phyloP scores from a whole-genome alignment of 1,140 invertebrate genomes.

The Euborellia annulipes region DNA sequence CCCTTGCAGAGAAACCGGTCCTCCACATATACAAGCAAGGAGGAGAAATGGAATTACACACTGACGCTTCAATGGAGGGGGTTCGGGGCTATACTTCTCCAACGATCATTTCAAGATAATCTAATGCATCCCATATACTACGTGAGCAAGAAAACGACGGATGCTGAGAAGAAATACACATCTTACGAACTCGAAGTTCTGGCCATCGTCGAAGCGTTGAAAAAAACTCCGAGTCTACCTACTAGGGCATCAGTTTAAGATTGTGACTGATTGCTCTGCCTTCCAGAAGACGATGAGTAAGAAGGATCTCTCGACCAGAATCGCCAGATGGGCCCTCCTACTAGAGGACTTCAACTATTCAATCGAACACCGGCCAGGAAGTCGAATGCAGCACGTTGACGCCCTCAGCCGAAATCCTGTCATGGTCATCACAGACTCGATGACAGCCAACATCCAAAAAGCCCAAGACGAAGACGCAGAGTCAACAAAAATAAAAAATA shows the following conservation, averaged over 20 bases:
- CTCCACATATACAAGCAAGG: background rate
- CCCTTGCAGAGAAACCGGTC: background rate
- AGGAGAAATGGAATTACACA: slow-evolving; percentile 13
- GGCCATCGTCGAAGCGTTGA: slow-evolving; percentile 10
- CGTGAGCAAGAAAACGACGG: background rate
- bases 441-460: slow-evolving; percentile 6
- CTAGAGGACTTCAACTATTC: slow-evolving; percentile 24
- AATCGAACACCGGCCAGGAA: slow-evolving; percentile 22
- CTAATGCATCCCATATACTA: background rate
- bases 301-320: too few species aligned
- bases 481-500: slow-evolving; percentile 16
- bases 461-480: slow-evolving; percentile 18
- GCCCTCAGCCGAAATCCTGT: slow-evolving; percentile 25
- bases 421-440: slow-evolving; percentile 10
- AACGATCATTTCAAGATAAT: slow-evolving; percentile 2
- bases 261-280: too few species aligned
- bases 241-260: too few species aligned
- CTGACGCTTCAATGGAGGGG: slow-evolving; percentile 16
- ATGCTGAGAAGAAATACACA: too few species aligned
- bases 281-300: too few species aligned
- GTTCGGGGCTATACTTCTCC: slow-evolving; percentile 21
- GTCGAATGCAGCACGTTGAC: slow-evolving; percentile 27
- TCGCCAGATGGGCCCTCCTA: slow-evolving; percentile 10
- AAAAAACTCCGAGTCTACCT: background rate
- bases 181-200: too few species aligned